These are phyloP conservation scores for Drosophila lacicola DNA, from an alignment of 2,888 invertebrate genomes.

Conservation along the genomic window DNA sequence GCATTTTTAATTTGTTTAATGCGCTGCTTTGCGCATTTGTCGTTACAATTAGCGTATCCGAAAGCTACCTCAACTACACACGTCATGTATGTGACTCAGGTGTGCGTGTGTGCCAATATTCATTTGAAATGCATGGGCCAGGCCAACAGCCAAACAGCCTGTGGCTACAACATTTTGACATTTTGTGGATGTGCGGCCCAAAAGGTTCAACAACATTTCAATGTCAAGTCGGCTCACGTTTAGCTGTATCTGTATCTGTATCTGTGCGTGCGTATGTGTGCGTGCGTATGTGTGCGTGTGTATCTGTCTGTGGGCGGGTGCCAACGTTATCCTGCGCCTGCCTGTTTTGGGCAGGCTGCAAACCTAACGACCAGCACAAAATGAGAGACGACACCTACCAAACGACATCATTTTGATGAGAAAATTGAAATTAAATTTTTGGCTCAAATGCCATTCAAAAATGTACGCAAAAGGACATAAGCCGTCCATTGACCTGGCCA, in stretches of 20 bases:
- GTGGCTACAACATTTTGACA: constrained; percentile 47
- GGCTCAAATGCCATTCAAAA: constrained; percentile 56
- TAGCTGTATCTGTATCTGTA: constrained; percentile 11
- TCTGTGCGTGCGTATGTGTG: constrained; percentile 10
- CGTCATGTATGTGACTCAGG: background rate
- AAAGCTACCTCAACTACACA: constrained; percentile 27
- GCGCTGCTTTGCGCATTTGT: constrained; percentile 64
- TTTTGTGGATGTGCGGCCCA: constrained; percentile 24
- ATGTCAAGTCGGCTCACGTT: constrained; percentile 52
- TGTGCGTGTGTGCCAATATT: constrained; percentile 38
- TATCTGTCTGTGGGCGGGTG: constrained; percentile 6
- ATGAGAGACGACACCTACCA: constrained; percentile 23
- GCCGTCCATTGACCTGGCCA: constrained; percentile 50
- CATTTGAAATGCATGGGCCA: constrained; percentile 42
- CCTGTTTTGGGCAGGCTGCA: constrained; percentile 34
- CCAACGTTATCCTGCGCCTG: constrained; percentile 59
- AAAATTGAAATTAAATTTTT: constrained; percentile 69
- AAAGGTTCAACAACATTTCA: constrained; percentile 76
- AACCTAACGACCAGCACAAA: constrained; percentile 46
- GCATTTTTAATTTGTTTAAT: constrained; percentile 75
- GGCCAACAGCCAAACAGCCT: constrained; percentile 12
- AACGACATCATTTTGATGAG: constrained; percentile 48
- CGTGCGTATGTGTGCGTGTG: background rate
- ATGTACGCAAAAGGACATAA: constrained; percentile 50
- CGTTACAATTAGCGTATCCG: constrained; percentile 65